phyloP scores from a whole-genome alignment of 2,888 invertebrate species.

The Tiliacea citrago region DNA sequence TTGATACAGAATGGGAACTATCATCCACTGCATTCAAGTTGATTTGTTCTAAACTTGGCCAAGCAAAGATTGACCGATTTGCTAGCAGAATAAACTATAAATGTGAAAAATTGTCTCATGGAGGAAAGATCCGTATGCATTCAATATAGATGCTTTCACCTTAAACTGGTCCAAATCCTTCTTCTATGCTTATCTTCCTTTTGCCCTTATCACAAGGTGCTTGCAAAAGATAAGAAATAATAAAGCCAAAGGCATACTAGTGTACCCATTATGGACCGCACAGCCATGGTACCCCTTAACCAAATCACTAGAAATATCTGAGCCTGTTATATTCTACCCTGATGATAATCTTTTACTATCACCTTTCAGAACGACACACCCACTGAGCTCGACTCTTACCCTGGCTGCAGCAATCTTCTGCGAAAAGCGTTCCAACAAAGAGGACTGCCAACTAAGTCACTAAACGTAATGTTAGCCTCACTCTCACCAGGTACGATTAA shows the following conservation, averaged over 20 bases:
- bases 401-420: background rate
- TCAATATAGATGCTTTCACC: background rate
- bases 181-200: background rate
- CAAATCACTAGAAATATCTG: background rate
- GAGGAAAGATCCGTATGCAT: background rate
- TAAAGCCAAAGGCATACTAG: background rate
- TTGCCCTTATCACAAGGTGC: background rate
- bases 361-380: background rate
- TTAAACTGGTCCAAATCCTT: background rate
- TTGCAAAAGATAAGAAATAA: too few species aligned
- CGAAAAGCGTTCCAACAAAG: too few species aligned
- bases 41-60: background rate
- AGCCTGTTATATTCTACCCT: background rate
- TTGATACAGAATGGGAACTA: background rate
- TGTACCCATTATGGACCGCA: background rate
- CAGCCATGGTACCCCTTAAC: too few species aligned
- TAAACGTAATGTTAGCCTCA: too few species aligned
- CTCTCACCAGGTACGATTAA: too few species aligned
- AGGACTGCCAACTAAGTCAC: background rate
- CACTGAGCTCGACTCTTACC: background rate
- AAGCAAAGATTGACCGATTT: background rate
- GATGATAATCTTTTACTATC: background rate
- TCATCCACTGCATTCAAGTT: background rate
- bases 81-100: background rate
- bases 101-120: background rate